A percentile compares a stretch with the other conserved stretches of the same genome.
phyloP scores from a whole-genome alignment of 2,888 invertebrate species.

The Agriotes lineatus region DNA sequence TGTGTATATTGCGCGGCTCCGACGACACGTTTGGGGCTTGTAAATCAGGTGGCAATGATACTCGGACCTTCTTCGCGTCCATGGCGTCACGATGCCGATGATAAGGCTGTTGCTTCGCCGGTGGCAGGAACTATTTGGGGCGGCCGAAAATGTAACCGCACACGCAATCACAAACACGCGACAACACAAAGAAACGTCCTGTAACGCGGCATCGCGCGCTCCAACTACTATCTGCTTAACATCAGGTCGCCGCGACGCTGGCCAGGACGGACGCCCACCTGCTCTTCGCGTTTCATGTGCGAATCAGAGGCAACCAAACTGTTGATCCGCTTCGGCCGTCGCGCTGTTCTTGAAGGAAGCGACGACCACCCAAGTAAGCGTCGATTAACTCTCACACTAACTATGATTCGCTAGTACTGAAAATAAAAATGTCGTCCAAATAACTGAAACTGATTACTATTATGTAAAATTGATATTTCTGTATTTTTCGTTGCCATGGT shows the following conservation, averaged over 20 bases:
- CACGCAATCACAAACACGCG: constrained; percentile 42
- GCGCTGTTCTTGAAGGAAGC: too few species aligned
- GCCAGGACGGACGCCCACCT: constrained; percentile 51
- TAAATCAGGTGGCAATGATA: constrained; percentile 28
- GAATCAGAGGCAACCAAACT: constrained; percentile 38
- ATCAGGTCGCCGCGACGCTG: constrained; percentile 48
- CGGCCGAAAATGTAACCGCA: constrained; percentile 4
- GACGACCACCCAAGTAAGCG: too few species aligned
- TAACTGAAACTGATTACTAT: too few species aligned
- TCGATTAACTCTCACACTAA: too few species aligned
- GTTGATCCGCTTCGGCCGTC: constrained; percentile 23
- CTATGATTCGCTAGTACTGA: too few species aligned
- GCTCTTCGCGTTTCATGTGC: constrained; percentile 41
- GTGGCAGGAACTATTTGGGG: constrained; percentile 6
- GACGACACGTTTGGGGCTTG: constrained; percentile 39
- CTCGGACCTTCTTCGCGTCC: background rate
- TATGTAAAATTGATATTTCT: too few species aligned
- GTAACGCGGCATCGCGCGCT: constrained; percentile 51
- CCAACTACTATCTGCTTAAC: constrained; percentile 54
- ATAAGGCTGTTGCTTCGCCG: constrained; percentile 9
- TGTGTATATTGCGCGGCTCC: constrained; percentile 36
- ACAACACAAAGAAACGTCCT: constrained; percentile 46
- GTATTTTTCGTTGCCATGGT: too few species aligned
- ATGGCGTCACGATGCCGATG: background rate
- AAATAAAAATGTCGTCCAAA: too few species aligned